Percentiles rank a stretch among this genome's conserved stretches.
Evolutionary conservation across 2,888 invertebrate genomes (phyloP).

Genomic region (Dryococelus australis): DNA sequence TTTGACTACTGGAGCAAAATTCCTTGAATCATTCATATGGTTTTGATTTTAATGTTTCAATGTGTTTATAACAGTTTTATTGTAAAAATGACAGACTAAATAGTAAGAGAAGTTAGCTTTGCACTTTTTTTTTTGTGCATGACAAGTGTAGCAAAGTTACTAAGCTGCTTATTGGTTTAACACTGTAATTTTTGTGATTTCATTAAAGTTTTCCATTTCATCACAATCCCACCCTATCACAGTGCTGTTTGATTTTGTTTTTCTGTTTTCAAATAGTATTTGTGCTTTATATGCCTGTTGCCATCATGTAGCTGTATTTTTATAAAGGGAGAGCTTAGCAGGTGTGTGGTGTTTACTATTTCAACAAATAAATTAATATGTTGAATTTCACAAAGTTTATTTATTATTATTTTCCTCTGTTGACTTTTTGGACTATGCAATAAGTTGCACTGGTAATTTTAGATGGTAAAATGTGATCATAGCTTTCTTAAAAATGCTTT

Average conservation of each 20-base stretch:
- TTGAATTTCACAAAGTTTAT: conserved; percentile 39
- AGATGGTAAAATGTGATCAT: too few relatives aligned
- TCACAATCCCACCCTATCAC: neutral
- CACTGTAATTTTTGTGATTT: neutral
- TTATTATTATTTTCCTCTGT: neutral
- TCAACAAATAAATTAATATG: conserved; percentile 39
- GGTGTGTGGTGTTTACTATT: conserved; percentile 46
- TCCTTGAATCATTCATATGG: neutral
- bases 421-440: neutral
- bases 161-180: neutral
- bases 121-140: neutral
- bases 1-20: neutral
- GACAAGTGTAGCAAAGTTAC: neutral
- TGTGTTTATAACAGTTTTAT: neutral
- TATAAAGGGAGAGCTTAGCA: conserved; percentile 56
- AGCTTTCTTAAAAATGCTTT: too few relatives aligned
- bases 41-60: neutral
- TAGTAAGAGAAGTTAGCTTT: neutral
- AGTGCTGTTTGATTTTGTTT: conserved; percentile 23
- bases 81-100: neutral
- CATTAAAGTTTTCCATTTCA: neutral
- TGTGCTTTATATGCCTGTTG: conserved; percentile 33
- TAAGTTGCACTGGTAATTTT: too few relatives aligned
- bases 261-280: conserved; percentile 12
- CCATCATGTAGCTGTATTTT: conserved; percentile 53